Evolutionary conservation across 1,140 invertebrate species (phyloP), one percentile per base, ranked within the genome.

Genomic region (Vanessa tameamea): DNA sequence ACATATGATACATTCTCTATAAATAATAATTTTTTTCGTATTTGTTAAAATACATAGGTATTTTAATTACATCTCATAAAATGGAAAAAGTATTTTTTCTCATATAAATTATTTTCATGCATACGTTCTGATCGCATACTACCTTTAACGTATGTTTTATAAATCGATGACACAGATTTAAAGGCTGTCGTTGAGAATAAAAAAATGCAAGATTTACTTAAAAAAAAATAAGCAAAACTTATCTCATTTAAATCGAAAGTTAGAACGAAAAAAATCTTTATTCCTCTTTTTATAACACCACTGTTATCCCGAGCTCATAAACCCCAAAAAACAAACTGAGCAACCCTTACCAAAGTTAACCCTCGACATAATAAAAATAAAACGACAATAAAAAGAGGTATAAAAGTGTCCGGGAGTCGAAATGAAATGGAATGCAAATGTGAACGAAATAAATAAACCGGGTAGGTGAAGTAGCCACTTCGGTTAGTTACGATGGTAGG

Each of bases 371-470:
- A 88, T 88, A 87, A 88, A 88, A 88, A 87, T 88, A 88, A 88
- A 90, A 85, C 77, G 77, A 87, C 86, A 87, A 80, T 90, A 87
- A 90, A 88, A 82, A 82, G 67, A 72, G 82, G 78, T 78, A 85
- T 83, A 81, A 87, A 86, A 87, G 80, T 84, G 83, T 83, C 84
- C 83, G 80, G 73, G 77, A 76, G 55, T 73, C 71, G 66, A 85
- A 90, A 90, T 88, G 86, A 90, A 90, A 90, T 90, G 87, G 85
- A 87, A 90, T 90, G 88, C 87, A 90, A 90, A 90, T 89, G 85
- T 86, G 76, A 75, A 75, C 74, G 78, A 77, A 78, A 80, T 78
- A 83, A 81, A 76, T 70, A 69, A 68, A 64, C 50, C 43, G 63
- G 65, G 47, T 76, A 61, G 78, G 72, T 76, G 74, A 61, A 75